Percentiles rank a stretch among this genome's conserved stretches.
Evolutionary conservation across 2,113 vertebrate species (phyloP).

Genomic region (Columbina picui): DNA sequence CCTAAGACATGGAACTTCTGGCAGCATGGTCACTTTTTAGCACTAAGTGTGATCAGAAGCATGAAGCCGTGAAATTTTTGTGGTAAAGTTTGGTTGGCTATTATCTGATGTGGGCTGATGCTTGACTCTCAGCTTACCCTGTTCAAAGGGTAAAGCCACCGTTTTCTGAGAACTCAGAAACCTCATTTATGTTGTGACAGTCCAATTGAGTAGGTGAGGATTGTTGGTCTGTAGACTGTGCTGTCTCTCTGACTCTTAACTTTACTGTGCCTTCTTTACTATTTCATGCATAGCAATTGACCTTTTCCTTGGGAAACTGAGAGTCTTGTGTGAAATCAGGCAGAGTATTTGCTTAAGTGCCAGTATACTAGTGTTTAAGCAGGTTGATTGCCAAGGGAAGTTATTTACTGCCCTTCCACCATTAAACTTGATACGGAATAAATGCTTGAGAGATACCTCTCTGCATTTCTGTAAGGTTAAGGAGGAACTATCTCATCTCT

Average conservation of each 20-base stretch:
- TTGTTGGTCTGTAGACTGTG: not conserved
- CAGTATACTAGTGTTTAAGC: not conserved
- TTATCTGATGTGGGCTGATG: not conserved
- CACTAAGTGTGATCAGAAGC: not conserved
- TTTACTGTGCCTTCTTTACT: not conserved
- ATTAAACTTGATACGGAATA: not conserved
- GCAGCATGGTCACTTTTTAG: not conserved
- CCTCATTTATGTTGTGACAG: not conserved
- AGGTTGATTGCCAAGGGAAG: not conserved
- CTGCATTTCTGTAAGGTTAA: not conserved
- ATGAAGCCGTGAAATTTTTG: not conserved
- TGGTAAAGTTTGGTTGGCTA: not conserved
- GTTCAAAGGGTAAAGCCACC: not conserved
- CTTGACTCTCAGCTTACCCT: accelerated
- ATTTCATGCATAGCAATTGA: not conserved
- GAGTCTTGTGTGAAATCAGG: not conserved
- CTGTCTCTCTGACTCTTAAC: not conserved
- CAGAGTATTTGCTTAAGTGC: not conserved
- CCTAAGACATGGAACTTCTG: not conserved
- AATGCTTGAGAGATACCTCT: not conserved
- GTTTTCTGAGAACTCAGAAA: not conserved
- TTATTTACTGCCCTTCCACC: not conserved
- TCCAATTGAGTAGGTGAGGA: not conserved
- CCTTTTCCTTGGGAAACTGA: not conserved
- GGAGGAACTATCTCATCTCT: not conserved